Conservation (phyloP, 2,797 vertebrate species). For the Anniella stebbinsi region DNA sequence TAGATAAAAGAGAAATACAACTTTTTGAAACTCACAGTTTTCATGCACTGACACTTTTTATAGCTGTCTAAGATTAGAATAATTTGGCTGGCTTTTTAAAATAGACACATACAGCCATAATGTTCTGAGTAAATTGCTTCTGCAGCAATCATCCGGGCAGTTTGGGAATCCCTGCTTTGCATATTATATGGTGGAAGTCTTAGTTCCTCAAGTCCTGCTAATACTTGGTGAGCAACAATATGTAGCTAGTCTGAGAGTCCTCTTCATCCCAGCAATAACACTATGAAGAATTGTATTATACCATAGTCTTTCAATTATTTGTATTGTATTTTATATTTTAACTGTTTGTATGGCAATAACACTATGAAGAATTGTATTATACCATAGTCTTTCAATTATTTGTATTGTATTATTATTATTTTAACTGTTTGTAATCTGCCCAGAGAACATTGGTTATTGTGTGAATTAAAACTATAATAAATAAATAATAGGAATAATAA, state of each 20-base stretch:
- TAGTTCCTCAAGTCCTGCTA: neutral
- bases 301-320: too few relatives aligned
- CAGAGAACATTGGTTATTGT: too few relatives aligned
- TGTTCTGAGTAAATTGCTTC: slow-evolving; percentile 31
- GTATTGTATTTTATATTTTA: too few relatives aligned
- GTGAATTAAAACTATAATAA: too few relatives aligned
- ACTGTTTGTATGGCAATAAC: neutral
- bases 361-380: neutral
- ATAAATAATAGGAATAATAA: too few relatives aligned
- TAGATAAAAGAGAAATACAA: slow-evolving; percentile 25
- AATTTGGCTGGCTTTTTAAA: slow-evolving; percentile 1
- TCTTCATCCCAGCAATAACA: neutral
- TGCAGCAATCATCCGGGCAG: neutral
- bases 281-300: neutral
- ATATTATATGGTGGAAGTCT: neutral
- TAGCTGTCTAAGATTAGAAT: neutral
- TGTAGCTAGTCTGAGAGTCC: slow-evolving; percentile 29
- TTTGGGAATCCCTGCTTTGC: neutral
- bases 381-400: too few relatives aligned
- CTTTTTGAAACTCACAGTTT: slow-evolving; percentile 79
- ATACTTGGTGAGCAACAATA: neutral
- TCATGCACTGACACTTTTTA: slow-evolving; percentile 19
- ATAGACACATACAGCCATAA: rapidly evolving
- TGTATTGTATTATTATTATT: too few relatives aligned
- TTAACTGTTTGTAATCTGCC: too few relatives aligned